Percentiles rank a stretch among this genome's conserved stretches.
Evolutionary conservation across 2,888 invertebrate genomes (phyloP).

Genomic region (Tenodera sinensis): DNA sequence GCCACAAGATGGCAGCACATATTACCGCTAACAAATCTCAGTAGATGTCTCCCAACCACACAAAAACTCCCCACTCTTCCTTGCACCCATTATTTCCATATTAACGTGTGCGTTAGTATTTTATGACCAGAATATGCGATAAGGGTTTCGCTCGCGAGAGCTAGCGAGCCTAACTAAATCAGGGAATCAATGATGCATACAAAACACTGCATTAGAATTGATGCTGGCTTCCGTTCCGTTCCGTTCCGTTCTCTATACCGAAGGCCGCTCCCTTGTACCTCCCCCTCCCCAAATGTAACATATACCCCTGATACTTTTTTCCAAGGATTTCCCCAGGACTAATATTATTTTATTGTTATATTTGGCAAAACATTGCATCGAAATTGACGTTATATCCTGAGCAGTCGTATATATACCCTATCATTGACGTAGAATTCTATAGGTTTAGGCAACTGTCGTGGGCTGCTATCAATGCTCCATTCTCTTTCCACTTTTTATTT

Average conservation of each 20-base stretch:
- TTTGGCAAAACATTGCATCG: constrained; percentile 18
- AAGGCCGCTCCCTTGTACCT: not conserved
- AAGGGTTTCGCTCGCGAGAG: constrained; percentile 10
- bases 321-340: not conserved
- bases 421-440: not conserved
- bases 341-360: constrained; percentile 16
- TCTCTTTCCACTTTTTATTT: not conserved
- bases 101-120: constrained; percentile 27
- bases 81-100: constrained; percentile 25
- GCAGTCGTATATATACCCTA: not conserved
- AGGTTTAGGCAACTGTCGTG: not conserved
- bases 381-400: constrained; percentile 13
- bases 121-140: constrained; percentile 29
- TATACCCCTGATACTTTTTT: constrained; percentile 3
- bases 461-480: not conserved
- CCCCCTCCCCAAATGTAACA: not conserved
- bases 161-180: constrained; percentile 24
- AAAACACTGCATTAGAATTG: constrained; percentile 22
- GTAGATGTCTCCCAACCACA: not conserved
- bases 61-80: not conserved
- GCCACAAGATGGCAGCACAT: no score
- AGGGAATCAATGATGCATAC: constrained; percentile 27
- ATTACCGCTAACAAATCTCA: no score
- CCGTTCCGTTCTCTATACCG: not conserved
- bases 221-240: constrained; percentile 14